Base-by-base conservation (phyloP, 2,797 vertebrate species). In the Gadopsis marmoratus region DNA sequence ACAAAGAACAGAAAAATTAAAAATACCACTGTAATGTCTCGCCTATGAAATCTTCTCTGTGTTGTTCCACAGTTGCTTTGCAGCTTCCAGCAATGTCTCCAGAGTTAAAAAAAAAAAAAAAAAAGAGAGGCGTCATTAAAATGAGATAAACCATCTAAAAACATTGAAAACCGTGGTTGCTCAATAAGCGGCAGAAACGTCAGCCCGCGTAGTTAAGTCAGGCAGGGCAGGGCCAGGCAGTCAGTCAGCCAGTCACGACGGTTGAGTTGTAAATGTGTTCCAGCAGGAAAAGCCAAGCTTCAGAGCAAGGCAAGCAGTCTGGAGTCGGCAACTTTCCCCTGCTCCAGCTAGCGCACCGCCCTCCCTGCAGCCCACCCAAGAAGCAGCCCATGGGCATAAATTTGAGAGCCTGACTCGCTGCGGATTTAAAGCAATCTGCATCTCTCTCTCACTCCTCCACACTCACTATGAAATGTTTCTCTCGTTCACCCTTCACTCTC, bases 351-450 rank as follows among this genome's bases (percentile, higher is more conserved):
- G 76, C 29, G 82, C 91, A 77, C 88, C 89, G 85, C 90, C 90
- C 94, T 93, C 94, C 93, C 92, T 92, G 92, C 94, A 94, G 97
- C 97, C 97, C 97, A 98, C 97, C 97, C 97, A 98, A 97, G 97
- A 97, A 95, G 97, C 95, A 94, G 96, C 97, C 96, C 95, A 96
- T 96, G 95, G 96, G 95, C 95, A 96, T 97, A 96, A 95, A 97
- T 97, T 95, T 96, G 95, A 95, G 95, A 96, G 95, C 88, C 92
- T 95, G 95, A 95, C 93, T 96, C 90, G 95, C 93, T 93, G 93
- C 76, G 90, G 94, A 95, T 95, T 95, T 96, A 95, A 95, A 95
- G 95, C 95, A 94, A 95, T 96, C 95, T 95, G 92, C 88, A 91
- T 91, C 88, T 91, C 93, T 13, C 76, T 79, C 80, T 67, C 84